These are phyloP conservation scores for Hololepta plana DNA, from an alignment of 2,888 invertebrate species.

Conservation along the genomic window DNA sequence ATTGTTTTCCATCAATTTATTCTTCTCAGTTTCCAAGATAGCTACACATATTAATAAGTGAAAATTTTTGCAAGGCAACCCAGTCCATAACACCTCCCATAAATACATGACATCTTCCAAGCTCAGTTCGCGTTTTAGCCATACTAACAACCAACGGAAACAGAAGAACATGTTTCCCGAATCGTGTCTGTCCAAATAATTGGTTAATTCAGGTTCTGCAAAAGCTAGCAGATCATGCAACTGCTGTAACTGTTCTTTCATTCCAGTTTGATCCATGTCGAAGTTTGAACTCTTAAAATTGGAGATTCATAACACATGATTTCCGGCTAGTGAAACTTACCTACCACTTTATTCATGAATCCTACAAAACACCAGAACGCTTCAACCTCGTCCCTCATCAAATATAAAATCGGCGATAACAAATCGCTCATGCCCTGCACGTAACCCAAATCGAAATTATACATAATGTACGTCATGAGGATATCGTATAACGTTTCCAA, in stretches of 20 bases:
- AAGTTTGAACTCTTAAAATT: constrained; percentile 64
- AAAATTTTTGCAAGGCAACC: constrained; percentile 85
- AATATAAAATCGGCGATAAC: constrained; percentile 74
- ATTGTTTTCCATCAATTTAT: constrained; percentile 71
- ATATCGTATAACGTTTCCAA: constrained; percentile 72
- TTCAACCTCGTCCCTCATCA: constrained; percentile 86
- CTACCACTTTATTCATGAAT: constrained; percentile 88
- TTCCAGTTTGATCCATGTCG: constrained; percentile 91
- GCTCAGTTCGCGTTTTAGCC: constrained; percentile 84
- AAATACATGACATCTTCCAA: constrained; percentile 73
- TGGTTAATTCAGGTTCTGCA: constrained; percentile 67
- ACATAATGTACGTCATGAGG: constrained; percentile 97
- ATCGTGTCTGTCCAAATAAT: constrained; percentile 72
- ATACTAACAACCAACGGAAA: constrained; percentile 88
- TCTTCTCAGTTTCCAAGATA: constrained; percentile 78
- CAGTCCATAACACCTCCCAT: constrained; percentile 96
- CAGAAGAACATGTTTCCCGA: constrained; percentile 97
- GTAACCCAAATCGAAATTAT: constrained; percentile 93
- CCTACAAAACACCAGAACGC: constrained; percentile 99
- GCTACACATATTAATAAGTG: constrained; percentile 86
- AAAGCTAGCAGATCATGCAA: constrained; percentile 66
- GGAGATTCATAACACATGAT: constrained; percentile 3
- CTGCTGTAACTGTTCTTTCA: constrained; percentile 82
- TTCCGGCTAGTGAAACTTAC: constrained; percentile 18
- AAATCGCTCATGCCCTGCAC: constrained; percentile 98